A percentile compares a stretch with the other conserved stretches of the same genome.
phyloP scores from a whole-genome alignment of 2,888 invertebrate genomes.

The Melolontha melolontha region DNA sequence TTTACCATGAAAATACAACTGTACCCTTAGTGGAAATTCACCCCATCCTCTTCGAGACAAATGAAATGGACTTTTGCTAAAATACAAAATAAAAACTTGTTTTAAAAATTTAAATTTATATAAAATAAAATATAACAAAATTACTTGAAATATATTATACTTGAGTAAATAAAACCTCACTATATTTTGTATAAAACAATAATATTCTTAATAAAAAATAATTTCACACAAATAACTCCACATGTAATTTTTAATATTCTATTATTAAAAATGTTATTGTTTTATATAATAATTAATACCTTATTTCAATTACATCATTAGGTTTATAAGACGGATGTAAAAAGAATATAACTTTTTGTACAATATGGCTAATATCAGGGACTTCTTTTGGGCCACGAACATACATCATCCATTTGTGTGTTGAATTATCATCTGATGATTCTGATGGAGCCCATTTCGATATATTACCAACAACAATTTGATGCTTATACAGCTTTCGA shows the following conservation, averaged over 20 bases:
- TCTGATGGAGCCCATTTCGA: slow-evolving; percentile 85
- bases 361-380: slow-evolving; percentile 72
- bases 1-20: slow-evolving; percentile 80
- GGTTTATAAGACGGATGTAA: slow-evolving; percentile 90
- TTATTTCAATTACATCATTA: slow-evolving; percentile 84
- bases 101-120: too few species aligned
- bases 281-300: slow-evolving; percentile 69
- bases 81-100: slow-evolving; percentile 47
- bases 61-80: slow-evolving; percentile 84
- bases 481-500: slow-evolving; percentile 59
- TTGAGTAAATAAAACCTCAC: too few species aligned
- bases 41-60: slow-evolving; percentile 91
- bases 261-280: slow-evolving; percentile 42
- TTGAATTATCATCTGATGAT: slow-evolving; percentile 76
- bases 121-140: too few species aligned
- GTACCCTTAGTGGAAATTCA: slow-evolving; percentile 86
- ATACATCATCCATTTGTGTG: slow-evolving; percentile 93
- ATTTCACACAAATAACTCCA: too few species aligned
- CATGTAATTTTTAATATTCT: too few species aligned
- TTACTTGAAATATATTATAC: too few species aligned
- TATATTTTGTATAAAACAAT: too few species aligned
- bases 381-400: slow-evolving; percentile 77
- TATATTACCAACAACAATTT: slow-evolving; percentile 76
- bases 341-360: slow-evolving; percentile 81
- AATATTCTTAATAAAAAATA: too few species aligned